Base-by-base conservation (phyloP, 2,888 invertebrate genomes). In the Chrysina gloriosa region DNA sequence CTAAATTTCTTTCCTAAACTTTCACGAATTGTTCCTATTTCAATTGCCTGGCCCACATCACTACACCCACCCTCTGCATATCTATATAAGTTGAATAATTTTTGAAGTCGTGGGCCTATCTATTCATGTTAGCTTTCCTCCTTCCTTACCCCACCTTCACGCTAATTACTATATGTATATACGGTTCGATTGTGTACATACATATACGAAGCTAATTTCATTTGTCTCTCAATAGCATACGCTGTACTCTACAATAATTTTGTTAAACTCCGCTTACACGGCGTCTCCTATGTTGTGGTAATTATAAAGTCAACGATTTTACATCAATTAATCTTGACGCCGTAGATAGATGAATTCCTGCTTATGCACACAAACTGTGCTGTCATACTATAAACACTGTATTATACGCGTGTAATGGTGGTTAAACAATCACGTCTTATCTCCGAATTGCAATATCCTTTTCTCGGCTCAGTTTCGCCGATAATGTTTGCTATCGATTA, bases 391-490 rank as follows among this genome's bases (percentile, higher is more conserved):
- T 11, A 19, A 16, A 4, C 16, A 45, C 7, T n/a, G 45, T 31
- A 39, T 14, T 3, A 4, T 34, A 5, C 19, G 45, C 7, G n/a
- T 45, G 9, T 9, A 45, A 9, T n/a, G 5, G 21, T 45, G 19
- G 9, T 16, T 45, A 21, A 7, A 16, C 21, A 6, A n/a, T 45
- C 21, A 21, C 7, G 19, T 6, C 52, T 52, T 52, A 52, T 52
- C 52, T 16, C 9, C 21, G 19, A 52, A 31, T 31, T 52, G 52
- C 52, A 52, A n/a, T 52, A 52, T 29, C 52, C 29, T 16, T 27
- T 52, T 14, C 29, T 9, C 14, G 16, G 19, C 21, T 45, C 2
- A 3, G 21, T 21, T 19, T 21, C 45, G 7, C 9, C 21, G 2
- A 21, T 21, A 9, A 9, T 3, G 31, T 31, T 31, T 31, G 31